A percentile compares a stretch with the other conserved stretches of the same genome.
Evolutionary conservation across 2,797 vertebrate species (phyloP).

Genomic region (Melanotaenia boesemani): DNA sequence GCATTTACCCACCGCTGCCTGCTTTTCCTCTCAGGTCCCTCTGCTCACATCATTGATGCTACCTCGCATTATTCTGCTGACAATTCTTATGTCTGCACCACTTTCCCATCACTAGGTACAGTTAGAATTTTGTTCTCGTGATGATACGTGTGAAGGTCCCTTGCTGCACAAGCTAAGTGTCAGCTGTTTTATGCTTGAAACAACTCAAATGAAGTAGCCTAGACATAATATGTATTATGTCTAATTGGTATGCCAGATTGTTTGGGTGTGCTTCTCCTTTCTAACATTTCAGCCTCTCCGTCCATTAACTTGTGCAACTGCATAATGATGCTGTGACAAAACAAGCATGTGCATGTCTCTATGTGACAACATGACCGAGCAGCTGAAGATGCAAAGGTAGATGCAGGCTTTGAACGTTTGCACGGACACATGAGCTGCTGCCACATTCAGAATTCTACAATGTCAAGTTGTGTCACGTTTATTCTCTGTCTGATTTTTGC

Average conservation of each 20-base stretch:
- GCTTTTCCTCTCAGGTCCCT: conserved; percentile 73
- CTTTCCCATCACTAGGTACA: conserved; percentile 43
- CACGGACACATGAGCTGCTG: conserved; percentile 16
- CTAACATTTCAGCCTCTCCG: conserved; percentile 22
- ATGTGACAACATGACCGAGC: conserved; percentile 25
- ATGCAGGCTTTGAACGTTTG: conserved; percentile 23
- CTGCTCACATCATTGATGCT: conserved; percentile 58
- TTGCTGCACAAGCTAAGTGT: conserved; percentile 18
- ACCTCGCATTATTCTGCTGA: conserved; percentile 70
- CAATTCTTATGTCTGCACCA: conserved; percentile 38
- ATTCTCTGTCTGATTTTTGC: conserved; percentile 18
- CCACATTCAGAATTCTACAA: conserved; percentile 30
- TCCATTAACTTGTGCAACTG: conserved; percentile 13
- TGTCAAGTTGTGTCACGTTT: conserved; percentile 8
- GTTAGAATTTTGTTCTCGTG: conserved; percentile 21
- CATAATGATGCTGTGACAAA: conserved; percentile 26
- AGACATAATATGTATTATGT: conserved; percentile 14
- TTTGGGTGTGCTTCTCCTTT: conserved; percentile 11
- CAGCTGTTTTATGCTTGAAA: conserved; percentile 50
- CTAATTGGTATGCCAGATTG: conserved; percentile 22
- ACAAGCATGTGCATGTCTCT: conserved; percentile 9
- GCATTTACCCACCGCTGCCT: conserved; percentile 70
- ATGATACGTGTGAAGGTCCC: conserved; percentile 27
- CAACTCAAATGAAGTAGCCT: conserved; percentile 28
- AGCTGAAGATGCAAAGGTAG: conserved; percentile 18